These are phyloP conservation scores for Sarotherodon lohbergeri DNA, from an alignment of 2,113 vertebrate genomes.

Conservation along the genomic window DNA sequence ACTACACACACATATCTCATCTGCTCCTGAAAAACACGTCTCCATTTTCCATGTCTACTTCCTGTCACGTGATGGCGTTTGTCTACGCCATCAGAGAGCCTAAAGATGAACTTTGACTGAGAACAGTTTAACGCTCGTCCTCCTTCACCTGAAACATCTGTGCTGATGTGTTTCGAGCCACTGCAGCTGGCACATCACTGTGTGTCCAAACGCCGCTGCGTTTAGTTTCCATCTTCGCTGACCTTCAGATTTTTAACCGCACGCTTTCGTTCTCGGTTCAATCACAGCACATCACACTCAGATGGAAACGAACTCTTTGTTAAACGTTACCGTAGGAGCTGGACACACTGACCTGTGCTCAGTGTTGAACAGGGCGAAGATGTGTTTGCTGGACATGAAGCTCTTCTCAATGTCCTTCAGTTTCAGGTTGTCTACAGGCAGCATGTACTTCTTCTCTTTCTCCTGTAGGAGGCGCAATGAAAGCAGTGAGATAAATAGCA, in stretches of 20 bases:
- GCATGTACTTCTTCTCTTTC: constrained; percentile 86
- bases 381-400: constrained; percentile 97
- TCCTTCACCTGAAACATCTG: background rate
- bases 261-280: background rate
- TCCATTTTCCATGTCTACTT: background rate
- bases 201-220: background rate
- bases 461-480: constrained; percentile 37
- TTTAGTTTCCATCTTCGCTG: background rate
- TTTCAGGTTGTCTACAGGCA: constrained; percentile 92
- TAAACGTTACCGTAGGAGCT: background rate
- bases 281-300: background rate
- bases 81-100: background rate
- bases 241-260: background rate
- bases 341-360: constrained; percentile 82
- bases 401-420: constrained; percentile 93
- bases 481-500: background rate
- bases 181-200: background rate
- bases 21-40: background rate
- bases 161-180: background rate
- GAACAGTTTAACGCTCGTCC: background rate
- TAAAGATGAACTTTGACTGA: background rate
- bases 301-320: background rate
- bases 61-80: background rate
- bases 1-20: background rate
- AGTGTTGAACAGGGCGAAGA: constrained; percentile 95